phyloP scores from a whole-genome alignment of 2,113 vertebrate species.

The Gobio gobio region DNA sequence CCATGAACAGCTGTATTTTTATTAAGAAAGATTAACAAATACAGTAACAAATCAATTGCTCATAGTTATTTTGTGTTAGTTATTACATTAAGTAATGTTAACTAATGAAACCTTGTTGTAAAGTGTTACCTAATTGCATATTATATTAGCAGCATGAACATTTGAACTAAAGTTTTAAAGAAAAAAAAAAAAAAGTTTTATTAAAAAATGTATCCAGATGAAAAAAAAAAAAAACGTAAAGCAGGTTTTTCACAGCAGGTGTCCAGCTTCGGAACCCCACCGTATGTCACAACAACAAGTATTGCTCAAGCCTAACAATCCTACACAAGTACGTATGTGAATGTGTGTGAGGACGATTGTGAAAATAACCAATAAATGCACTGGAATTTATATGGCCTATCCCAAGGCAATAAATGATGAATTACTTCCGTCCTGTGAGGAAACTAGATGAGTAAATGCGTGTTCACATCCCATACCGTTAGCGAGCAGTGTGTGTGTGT shows the following conservation, averaged over 20 bases:
- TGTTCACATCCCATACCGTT: constrained; percentile 37
- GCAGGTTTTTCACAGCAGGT: neutral
- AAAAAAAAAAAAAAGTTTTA: too few relatives aligned
- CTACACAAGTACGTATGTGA: constrained; percentile 41
- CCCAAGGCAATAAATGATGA: constrained; percentile 40
- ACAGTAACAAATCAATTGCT: too few relatives aligned
- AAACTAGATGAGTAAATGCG: constrained; percentile 41
- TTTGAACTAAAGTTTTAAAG: too few relatives aligned
- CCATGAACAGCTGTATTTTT: too few relatives aligned
- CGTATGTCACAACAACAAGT: neutral
- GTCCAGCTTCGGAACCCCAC: neutral
- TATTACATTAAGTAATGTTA: too few relatives aligned
- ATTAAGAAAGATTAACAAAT: too few relatives aligned
- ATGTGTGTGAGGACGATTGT: constrained; percentile 39
- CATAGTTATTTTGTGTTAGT: too few relatives aligned
- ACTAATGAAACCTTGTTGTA: too few relatives aligned
- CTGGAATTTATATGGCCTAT: constrained; percentile 59
- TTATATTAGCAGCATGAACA: neutral
- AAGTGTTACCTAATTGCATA: too few relatives aligned
- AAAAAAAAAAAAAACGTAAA: too few relatives aligned
- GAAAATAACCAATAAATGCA: constrained; percentile 59
- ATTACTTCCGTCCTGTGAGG: constrained; percentile 49
- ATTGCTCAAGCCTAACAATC: constrained; percentile 37
- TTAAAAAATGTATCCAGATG: too few relatives aligned
- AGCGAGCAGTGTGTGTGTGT: neutral